Base-by-base conservation (phyloP, 2,113 vertebrate species). In the Barbus barbus region DNA sequence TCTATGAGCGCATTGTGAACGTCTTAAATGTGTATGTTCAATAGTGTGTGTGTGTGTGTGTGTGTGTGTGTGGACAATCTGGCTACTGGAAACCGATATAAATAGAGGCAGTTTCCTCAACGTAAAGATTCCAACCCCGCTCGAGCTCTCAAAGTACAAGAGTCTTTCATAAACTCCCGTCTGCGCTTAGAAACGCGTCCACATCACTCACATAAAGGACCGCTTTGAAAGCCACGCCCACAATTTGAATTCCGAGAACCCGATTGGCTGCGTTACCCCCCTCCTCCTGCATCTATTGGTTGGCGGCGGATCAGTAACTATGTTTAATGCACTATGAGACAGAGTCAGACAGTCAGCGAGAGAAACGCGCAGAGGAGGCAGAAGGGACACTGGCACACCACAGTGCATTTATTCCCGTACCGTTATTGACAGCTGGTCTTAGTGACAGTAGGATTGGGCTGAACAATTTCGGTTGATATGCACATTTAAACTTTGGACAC, bases 291-390 rank as follows among this genome's bases (percentile, higher is more conserved):
- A n/a, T 69, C 41, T 86, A 98, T 97, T 98, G 97, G 97, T 94
- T 97, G 95, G 93, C 93, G n/a, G 87, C 81, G 92, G 95, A 96
- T 95, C 91, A 94, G 96, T 95, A 95, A 97, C 96, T 95, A 95
- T 96, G 96, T 97, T 98, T 97, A 99, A 97, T 96, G 95, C 97
- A 94, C 96, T 97, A 95, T 95, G 97, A 96, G 95, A 96, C 94
- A 96, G 96, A 94, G 95, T 93, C 96, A 96, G 95, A 95, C 95
- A 97, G 96, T 97, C 96, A 92, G 96, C 92, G 90, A 91, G 92
- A 93, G 91, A 89, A 90, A 84, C 85, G 76, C 86, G 87, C 20
- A 60, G 86, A 77, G 84, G 71, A 86, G 67, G 53, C 48, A 74
- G 89, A 91, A 90, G 90, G 90, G 76, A 58, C 33, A 51, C 58